Conservation (phyloP, 2,113 vertebrate species). For the Okapia johnstoni region DNA sequence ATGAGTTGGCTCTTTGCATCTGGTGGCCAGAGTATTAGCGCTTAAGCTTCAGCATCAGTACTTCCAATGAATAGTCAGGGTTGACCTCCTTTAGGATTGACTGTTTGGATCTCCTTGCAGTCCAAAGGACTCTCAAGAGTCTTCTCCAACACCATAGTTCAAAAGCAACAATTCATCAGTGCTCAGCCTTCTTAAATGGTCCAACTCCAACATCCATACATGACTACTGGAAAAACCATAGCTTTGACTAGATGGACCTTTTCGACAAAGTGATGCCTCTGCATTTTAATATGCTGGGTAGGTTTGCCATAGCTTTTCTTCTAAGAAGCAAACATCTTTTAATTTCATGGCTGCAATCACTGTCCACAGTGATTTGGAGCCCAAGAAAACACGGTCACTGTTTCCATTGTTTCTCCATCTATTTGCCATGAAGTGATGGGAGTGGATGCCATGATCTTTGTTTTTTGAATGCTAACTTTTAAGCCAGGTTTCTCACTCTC, state of each 20-base stretch:
- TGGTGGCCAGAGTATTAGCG: background rate
- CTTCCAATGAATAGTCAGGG: background rate
- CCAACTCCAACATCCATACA: background rate
- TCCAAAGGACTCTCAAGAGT: background rate
- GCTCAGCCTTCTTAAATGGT: background rate
- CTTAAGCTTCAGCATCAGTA: background rate
- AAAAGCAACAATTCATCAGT: background rate
- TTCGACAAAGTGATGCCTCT: background rate
- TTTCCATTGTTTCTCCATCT: background rate
- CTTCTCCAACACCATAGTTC: background rate
- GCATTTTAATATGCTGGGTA: background rate
- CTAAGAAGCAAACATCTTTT: background rate
- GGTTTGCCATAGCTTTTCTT: background rate
- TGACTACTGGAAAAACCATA: background rate
- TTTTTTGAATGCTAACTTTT: background rate
- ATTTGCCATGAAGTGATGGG: background rate
- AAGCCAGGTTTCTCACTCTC: background rate
- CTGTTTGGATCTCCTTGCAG: background rate
- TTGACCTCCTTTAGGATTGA: background rate
- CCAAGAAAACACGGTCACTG: background rate
- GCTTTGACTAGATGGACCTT: no score
- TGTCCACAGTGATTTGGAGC: background rate
- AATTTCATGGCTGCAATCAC: background rate
- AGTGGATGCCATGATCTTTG: background rate
- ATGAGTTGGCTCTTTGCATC: background rate